Percentiles rank a stretch among this genome's conserved stretches.
Conservation (phyloP, 2,113 vertebrate species). For the Onychostruthus taczanowskii region DNA sequence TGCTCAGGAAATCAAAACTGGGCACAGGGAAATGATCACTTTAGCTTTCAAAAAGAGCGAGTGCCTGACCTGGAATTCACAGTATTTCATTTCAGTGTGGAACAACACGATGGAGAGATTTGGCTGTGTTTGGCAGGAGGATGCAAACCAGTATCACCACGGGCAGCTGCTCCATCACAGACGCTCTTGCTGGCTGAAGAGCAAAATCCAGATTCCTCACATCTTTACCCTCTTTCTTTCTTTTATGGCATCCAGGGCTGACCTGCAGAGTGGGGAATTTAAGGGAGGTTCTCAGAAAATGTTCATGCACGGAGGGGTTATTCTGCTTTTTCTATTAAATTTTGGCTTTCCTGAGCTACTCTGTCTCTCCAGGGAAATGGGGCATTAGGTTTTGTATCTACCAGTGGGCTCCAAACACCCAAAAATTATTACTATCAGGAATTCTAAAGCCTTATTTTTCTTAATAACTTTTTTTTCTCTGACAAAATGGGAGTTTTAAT, state of each 20-base stretch:
- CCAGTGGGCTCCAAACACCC: neutral
- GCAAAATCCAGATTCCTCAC: neutral
- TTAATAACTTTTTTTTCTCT: neutral
- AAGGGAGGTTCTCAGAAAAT: neutral
- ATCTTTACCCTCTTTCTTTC: neutral
- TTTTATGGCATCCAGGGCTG: neutral
- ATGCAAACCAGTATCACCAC: neutral
- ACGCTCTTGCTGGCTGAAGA: accelerated
- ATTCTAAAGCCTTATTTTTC: neutral
- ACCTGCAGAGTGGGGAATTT: neutral
- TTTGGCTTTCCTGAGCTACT: neutral
- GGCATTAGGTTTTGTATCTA: neutral
- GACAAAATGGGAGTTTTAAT: neutral
- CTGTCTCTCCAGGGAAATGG: neutral
- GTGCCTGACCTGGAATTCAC: neutral
- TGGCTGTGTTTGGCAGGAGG: neutral
- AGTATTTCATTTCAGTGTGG: neutral
- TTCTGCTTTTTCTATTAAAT: neutral
- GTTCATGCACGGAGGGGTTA: accelerated
- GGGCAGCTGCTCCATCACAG: accelerated
- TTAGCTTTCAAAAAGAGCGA: neutral
- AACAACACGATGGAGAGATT: neutral
- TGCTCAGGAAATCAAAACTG: slow-evolving; percentile 16
- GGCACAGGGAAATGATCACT: slow-evolving; percentile 3
- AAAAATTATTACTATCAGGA: neutral